Evolutionary conservation across 2,113 vertebrate genomes (phyloP).

Genomic region (Sitta europaea): DNA sequence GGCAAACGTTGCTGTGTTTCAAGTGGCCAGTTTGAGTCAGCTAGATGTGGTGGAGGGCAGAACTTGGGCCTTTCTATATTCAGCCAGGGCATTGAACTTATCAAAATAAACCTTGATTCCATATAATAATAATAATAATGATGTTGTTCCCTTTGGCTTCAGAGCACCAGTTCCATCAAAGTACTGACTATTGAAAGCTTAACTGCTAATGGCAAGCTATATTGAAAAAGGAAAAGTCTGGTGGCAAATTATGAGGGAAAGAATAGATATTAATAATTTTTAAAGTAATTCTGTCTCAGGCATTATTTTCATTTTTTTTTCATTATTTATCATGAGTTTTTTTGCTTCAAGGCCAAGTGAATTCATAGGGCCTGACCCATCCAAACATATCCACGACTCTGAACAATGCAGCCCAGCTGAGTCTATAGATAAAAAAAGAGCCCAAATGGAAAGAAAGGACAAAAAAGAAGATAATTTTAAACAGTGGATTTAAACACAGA

Average conservation of each 20-base stretch:
- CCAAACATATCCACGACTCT: neutral
- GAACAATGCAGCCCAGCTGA: neutral
- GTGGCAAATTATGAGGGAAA: conserved; percentile 38
- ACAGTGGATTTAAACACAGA: neutral
- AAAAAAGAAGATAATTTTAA: neutral
- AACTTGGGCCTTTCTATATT: neutral
- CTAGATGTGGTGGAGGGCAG: neutral
- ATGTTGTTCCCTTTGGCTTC: neutral
- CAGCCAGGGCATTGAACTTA: neutral
- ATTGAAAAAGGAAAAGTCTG: conserved; percentile 35
- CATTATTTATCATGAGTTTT: conserved; percentile 41
- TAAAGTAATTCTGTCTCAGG: conserved; percentile 15
- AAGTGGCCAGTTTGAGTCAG: neutral
- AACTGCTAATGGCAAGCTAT: conserved; percentile 41
- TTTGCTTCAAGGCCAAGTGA: conserved; percentile 33
- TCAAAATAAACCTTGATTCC: neutral
- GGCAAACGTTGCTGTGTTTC: neutral
- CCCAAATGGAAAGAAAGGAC: neutral
- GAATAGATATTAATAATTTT: conserved; percentile 41
- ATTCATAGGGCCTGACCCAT: conserved; percentile 34
- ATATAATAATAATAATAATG: neutral
- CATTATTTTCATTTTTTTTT: conserved; percentile 61
- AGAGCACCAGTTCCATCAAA: conserved; percentile 14
- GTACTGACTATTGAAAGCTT: conserved; percentile 21
- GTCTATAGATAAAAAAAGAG: neutral